Evolutionary conservation across 64 coral and sea anemone genomes (phyloP).

Genomic region (Montipora cactus): DNA sequence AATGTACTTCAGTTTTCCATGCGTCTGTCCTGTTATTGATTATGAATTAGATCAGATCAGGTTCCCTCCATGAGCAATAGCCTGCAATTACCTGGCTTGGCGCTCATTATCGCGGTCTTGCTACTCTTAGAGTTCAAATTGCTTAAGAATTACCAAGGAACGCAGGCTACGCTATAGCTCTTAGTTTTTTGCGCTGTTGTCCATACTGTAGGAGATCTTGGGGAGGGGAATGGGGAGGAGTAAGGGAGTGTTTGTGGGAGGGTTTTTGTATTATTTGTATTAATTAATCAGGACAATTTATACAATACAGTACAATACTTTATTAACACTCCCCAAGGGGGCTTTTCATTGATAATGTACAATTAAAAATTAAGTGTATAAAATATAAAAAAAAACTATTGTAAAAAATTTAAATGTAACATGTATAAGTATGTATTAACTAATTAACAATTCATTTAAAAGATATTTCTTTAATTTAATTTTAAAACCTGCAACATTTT

Average conservation of each 20-base stretch:
- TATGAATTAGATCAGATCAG: conserved; percentile 15
- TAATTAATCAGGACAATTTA: conserved; percentile 1
- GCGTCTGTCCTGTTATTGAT: neutral
- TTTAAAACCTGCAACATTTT: too few relatives aligned
- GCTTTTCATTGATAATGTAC: too few relatives aligned
- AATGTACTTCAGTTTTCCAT: conserved; percentile 17
- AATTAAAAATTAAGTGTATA: too few relatives aligned
- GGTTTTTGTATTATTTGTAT: conserved; percentile 15
- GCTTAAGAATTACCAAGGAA: neutral
- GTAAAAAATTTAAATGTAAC: too few relatives aligned
- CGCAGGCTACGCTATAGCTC: conserved; percentile 1
- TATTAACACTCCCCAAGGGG: too few relatives aligned
- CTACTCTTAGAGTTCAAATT: conserved; percentile 10
- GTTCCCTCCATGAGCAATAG: neutral
- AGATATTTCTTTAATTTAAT: too few relatives aligned
- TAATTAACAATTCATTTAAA: too few relatives aligned
- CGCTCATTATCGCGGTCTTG: neutral
- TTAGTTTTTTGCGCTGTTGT: conserved; percentile 3
- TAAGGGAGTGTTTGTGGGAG: conserved; percentile 16
- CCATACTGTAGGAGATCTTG: conserved; percentile 8
- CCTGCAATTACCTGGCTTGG: conserved; percentile 12
- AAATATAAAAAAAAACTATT: too few relatives aligned
- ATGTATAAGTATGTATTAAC: too few relatives aligned
- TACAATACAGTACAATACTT: too few relatives aligned
- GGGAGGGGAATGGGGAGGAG: conserved; percentile 1